Evolutionary conservation across 2,888 invertebrate species (phyloP), one percentile per base, ranked within the genome.

Genomic region (Hemicrepidius hirtus): DNA sequence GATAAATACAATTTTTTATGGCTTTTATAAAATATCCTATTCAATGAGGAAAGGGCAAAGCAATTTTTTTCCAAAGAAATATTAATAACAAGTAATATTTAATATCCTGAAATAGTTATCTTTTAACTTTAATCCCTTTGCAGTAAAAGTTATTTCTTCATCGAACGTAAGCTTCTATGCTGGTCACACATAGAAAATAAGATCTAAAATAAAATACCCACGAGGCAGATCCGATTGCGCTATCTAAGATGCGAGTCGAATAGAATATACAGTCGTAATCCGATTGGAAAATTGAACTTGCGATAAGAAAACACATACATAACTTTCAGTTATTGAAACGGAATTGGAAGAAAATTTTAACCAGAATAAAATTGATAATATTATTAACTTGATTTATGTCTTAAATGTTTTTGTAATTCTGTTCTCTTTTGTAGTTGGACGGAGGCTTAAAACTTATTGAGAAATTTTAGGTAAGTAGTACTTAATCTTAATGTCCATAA

Each of bases 401-500:
- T 24, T 24, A 24, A 24, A 24, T 24, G 24, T 24, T 24, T 2
- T 24, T 3, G 24, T 24, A 24, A 24, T 24, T 5, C 24, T 2
- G 9, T n/a, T 37, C 4, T 4, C 16, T 41, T 41, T n/a, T n/a
- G 6, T 13, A 16, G 41, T 41, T 13, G 13, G 12, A 1, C 41
- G 16, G 41, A 16, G n/a, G 7, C 16, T 3, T 41, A 4, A 41
- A 13, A 41, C 2, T 41, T 41, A 41, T 41, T 16, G 41, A 32
- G 32, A 32, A 7, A 32, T 32, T 44, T 44, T 44, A 5, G 24
- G 20, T 20, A 20, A 49, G 18, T 53, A n/a, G 28, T 32, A 7
- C 9, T 53, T 53, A 53, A 53, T 53, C 53, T 53, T 53, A 53
- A 53, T 53, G 53, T 3, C 5, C 28, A 7, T 53, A 16, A 53